Percentiles rank a stretch among this genome's conserved stretches.
Evolutionary conservation across 2,113 vertebrate species (phyloP).

Genomic region (Neomonachus schauinslandi): DNA sequence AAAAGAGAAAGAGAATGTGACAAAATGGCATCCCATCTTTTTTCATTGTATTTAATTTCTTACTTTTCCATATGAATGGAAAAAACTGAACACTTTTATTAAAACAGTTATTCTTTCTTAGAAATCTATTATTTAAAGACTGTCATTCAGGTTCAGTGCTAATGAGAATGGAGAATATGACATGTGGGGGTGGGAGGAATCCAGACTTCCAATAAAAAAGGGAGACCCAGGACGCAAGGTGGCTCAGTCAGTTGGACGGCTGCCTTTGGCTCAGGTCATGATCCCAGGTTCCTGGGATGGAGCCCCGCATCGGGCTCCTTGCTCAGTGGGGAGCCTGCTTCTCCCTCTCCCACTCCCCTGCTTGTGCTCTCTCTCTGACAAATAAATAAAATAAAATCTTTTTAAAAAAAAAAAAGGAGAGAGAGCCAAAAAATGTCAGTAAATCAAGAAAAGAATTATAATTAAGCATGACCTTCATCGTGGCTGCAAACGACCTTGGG

Average conservation of each 20-base stretch:
- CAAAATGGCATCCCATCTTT: neutral
- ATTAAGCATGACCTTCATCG: neutral
- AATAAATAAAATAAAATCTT: no score
- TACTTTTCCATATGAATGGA: neutral
- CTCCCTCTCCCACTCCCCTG: no score
- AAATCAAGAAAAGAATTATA: neutral
- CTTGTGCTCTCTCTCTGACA: no score
- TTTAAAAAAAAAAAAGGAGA: neutral
- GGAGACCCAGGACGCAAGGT: neutral
- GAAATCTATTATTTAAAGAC: neutral
- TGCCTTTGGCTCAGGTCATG: no score
- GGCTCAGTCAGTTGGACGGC: no score
- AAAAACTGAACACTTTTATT: neutral
- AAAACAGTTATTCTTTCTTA: neutral
- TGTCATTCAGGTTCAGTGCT: neutral
- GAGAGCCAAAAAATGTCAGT: neutral
- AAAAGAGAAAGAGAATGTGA: neutral
- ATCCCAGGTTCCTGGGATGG: no score
- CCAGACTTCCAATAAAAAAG: neutral
- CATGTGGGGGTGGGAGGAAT: neutral
- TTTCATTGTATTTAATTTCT: neutral
- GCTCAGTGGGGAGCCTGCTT: no score
- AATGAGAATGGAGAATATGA: neutral
- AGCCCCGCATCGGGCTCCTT: no score
- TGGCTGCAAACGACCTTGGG: neutral